Evolutionary conservation across 2,113 vertebrate species (phyloP), one percentile per base, ranked within the genome.

Genomic region (Butastur rufipennis): DNA sequence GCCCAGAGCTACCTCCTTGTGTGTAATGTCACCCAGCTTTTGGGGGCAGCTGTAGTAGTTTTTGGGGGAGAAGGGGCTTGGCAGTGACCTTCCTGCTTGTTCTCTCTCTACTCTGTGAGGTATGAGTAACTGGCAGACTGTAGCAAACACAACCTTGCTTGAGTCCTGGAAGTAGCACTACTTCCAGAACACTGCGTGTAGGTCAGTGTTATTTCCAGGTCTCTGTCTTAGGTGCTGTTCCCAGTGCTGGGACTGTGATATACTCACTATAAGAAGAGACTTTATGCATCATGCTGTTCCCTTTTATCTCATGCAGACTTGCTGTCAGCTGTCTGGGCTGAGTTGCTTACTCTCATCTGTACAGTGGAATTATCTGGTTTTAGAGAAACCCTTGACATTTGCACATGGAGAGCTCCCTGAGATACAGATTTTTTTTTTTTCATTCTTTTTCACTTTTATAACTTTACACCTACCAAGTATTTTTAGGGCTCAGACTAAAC

Each of bases 221-320:
- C 36, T 55, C 43, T 61, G 56, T 18, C 4, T 2, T 16, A 6
- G 61, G 21, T 88, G 80, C 73, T 56, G 32, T 43, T 92, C 79
- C 78, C 40, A 5, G 40, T 12, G 9, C 81, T 21, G 70, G 61
- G 31, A 18, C 25, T 3, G 26, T 7, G 6, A 10, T 11, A 61
- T 38, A 1, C 21, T 9, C 74, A 0, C 75, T 45, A 0, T 7
- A 6, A 22, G 59, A 72, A 66, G 48, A 78, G 50, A 26, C 56
- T 67, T 81, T 4, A 5, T 2, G 4, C 32, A 9, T 62, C 32
- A 6, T 0, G 2, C 52, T 6, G 5, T 38, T 93, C 23, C 82
- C 66, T 47, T 73, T 17, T 53, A 13, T 65, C 66, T 61, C 48
- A 2, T 29, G 7, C 10, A 5, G 5, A 8, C 29, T 40, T 2